phyloP scores from a whole-genome alignment of 2,797 vertebrate species.

The Anguilla pacifica region DNA sequence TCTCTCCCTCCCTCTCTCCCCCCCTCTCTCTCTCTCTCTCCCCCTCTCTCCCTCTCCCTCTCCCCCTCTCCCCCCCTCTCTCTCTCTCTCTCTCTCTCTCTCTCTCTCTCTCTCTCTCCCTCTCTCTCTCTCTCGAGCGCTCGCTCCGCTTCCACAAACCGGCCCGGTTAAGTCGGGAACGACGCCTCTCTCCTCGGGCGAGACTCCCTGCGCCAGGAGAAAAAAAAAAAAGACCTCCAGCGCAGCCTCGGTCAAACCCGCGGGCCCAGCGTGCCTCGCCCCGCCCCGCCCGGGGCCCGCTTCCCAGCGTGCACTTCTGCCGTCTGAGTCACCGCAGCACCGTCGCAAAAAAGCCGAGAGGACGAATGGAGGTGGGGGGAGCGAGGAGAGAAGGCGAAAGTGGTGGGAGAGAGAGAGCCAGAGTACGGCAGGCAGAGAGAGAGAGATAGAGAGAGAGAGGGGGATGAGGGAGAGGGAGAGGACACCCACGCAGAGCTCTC shows the following conservation, averaged over 20 bases:
- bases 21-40: too few relatives aligned
- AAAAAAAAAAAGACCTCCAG: background rate
- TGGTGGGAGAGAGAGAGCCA: conserved; percentile 44
- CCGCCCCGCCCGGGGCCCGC: conserved; percentile 29
- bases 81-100: too few relatives aligned
- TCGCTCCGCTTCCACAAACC: background rate
- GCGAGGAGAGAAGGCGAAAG: background rate
- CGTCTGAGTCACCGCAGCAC: background rate
- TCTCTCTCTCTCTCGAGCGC: background rate
- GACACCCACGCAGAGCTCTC: background rate
- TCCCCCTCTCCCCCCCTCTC: background rate
- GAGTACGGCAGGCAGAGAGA: conserved; percentile 47
- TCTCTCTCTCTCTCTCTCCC: background rate
- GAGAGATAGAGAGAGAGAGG: background rate
- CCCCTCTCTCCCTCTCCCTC: too few relatives aligned
- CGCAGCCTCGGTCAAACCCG: conserved; percentile 6
- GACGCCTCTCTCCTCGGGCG: conserved; percentile 28
- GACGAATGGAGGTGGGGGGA: background rate
- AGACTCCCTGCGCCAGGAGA: conserved; percentile 33
- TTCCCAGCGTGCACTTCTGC: conserved; percentile 33
- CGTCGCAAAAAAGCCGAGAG: background rate
- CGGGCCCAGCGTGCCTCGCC: conserved; percentile 43
- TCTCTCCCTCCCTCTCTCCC: too few relatives aligned
- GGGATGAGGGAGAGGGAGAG: background rate
- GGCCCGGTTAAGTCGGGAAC: background rate